Evolutionary conservation across 2,888 invertebrate species (phyloP).

Genomic region (Stenolophus ochropezus): DNA sequence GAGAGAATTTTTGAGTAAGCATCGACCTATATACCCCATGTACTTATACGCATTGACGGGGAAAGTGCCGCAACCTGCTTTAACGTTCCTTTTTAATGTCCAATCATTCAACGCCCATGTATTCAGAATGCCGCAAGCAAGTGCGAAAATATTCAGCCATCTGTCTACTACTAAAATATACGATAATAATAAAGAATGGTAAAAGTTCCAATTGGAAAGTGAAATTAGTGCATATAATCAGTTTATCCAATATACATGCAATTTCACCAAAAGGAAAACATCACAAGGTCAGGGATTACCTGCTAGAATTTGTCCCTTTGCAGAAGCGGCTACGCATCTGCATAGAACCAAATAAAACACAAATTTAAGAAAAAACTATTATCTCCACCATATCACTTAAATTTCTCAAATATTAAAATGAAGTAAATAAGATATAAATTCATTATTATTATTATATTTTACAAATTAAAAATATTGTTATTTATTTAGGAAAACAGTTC

Average conservation of each 20-base stretch:
- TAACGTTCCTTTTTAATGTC: not conserved
- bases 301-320: too few species aligned
- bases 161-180: slow-evolving; percentile 56
- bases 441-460: too few species aligned
- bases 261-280: slow-evolving; percentile 51
- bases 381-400: too few species aligned
- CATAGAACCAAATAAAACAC: too few species aligned
- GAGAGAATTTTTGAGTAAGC: too few species aligned
- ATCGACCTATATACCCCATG: not conserved
- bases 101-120: slow-evolving; percentile 32
- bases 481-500: too few species aligned
- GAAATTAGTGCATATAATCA: slow-evolving; percentile 53
- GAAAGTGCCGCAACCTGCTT: slow-evolving; percentile 5
- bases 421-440: too few species aligned
- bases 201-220: slow-evolving; percentile 59
- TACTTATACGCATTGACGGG: not conserved
- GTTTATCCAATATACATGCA: slow-evolving; percentile 22
- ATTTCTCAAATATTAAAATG: too few species aligned
- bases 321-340: too few species aligned
- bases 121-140: slow-evolving; percentile 31
- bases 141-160: slow-evolving; percentile 40
- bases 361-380: too few species aligned
- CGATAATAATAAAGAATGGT: slow-evolving; percentile 57
- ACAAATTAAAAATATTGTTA: too few species aligned
- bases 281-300: not conserved